Percentiles rank a stretch among this genome's conserved stretches.
Conservation (phyloP, 2,888 invertebrate genomes). For the Drosophila phalerata region DNA sequence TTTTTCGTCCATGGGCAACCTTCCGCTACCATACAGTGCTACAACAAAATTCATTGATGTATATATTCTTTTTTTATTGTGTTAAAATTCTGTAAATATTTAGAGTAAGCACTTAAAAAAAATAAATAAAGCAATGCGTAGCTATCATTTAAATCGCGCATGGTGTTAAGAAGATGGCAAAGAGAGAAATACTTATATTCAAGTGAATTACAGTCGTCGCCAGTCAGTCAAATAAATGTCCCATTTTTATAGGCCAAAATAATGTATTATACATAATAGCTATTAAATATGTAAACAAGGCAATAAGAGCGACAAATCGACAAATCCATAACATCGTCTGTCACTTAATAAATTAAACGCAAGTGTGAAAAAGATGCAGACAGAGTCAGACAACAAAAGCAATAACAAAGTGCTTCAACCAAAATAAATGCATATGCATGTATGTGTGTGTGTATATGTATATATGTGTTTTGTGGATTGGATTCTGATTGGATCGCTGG, state of each 20-base stretch:
- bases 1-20: too few relatives aligned
- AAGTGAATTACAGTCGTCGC: slow-evolving; percentile 12
- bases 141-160: slow-evolving; percentile 10
- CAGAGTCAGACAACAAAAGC: slow-evolving; percentile 66
- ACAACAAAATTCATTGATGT: too few relatives aligned
- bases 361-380: slow-evolving; percentile 51
- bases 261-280: slow-evolving; percentile 62
- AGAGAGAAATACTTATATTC: slow-evolving; percentile 6
- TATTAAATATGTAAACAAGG: slow-evolving; percentile 38
- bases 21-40: too few relatives aligned
- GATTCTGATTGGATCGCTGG: slow-evolving; percentile 52
- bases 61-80: slow-evolving; percentile 52
- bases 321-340: neutral
- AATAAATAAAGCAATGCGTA: slow-evolving; percentile 20
- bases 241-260: slow-evolving; percentile 29
- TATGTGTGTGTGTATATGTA: slow-evolving; percentile 7
- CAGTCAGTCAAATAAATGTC: slow-evolving; percentile 24
- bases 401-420: slow-evolving; percentile 72
- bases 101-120: slow-evolving; percentile 48
- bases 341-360: slow-evolving; percentile 11
- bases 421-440: slow-evolving; percentile 71
- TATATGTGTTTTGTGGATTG: slow-evolving; percentile 48
- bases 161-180: slow-evolving; percentile 19
- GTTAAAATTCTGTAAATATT: slow-evolving; percentile 57
- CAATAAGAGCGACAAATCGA: slow-evolving; percentile 1